Evolutionary conservation across 2,797 vertebrate species (phyloP), one percentile per base, ranked within the genome.

Genomic region (Vireo griseus): DNA sequence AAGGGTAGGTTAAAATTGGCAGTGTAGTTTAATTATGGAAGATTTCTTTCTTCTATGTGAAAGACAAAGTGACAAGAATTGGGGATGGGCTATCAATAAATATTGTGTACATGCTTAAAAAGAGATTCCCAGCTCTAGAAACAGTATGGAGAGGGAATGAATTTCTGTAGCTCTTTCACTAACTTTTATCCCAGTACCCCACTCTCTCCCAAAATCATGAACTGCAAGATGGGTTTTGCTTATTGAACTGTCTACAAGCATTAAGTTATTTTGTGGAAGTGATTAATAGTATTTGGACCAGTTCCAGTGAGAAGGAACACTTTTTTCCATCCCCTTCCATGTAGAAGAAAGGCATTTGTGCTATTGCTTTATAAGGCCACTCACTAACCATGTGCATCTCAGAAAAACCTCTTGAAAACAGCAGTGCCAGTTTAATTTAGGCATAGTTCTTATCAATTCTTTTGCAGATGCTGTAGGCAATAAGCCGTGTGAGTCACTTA

Each of bases 361-460:
- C 35, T 74, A n/a, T 7, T 21, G 28, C 19, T 62, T 86, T 65
- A 5, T 50, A 45, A 84, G 54, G 50, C 11, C 78, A 37, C 33
- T 75, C 5, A 5, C 66, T 74, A 82, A 40, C 35, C 26, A 52
- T 77, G 69, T 83, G 52, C 42, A 80, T n/a, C 82, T 86, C 22
- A 6, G 16, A 24, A 59, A 88, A 88, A 50, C 10, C 44, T 65
- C 76, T 84, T 2, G 1, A n/a, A 79, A 54, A 63, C 29, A 74
- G 25, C 47, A 71, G 40, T 80, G 82, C 65, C 89, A 80, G 65
- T 87, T 96, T 76, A 85, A 94, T 95, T 94, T 89, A 85, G n/a
- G n/a, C 71, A 37, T 82, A 89, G 57, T 81, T 95, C 82, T 92
- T 92, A 89, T 85, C 95, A 86, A 48, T 4, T 31, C 17, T 59